Percentiles rank a stretch among this genome's conserved stretches.
Evolutionary conservation across 2,797 vertebrate genomes (phyloP).

Genomic region (Poeciliopsis presidionis): DNA sequence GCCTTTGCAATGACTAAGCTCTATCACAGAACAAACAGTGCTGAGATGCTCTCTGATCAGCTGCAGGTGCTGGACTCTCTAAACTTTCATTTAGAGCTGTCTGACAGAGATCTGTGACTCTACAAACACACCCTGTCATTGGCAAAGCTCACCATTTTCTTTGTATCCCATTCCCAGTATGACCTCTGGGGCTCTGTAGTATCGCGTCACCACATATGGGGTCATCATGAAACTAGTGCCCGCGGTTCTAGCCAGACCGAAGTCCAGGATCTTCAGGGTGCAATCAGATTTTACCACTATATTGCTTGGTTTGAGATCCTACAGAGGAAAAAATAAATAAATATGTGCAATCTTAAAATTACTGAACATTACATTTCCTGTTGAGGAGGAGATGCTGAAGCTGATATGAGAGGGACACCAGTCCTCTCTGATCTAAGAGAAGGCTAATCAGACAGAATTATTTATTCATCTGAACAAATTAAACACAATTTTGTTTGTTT

Average conservation of each 20-base stretch:
- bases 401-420: too few species aligned
- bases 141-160: constrained; percentile 90
- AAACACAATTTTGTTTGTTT: neutral
- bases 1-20: neutral
- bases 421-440: neutral
- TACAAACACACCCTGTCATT: neutral
- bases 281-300: constrained; percentile 99
- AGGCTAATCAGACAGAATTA: neutral
- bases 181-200: constrained; percentile 98
- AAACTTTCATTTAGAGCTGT: neutral
- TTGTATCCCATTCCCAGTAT: constrained; percentile 99
- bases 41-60: neutral
- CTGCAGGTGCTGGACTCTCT: neutral
- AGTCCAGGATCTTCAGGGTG: constrained; percentile 98
- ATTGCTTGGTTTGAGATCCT: constrained; percentile 99
- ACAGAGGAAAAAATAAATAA: neutral
- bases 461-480: neutral
- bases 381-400: neutral
- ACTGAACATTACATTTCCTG: neutral
- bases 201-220: constrained; percentile 97
- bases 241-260: constrained; percentile 96
- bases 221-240: constrained; percentile 99
- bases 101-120: neutral
- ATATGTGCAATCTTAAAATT: neutral
- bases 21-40: neutral